Evolutionary conservation across 2,113 vertebrate genomes (phyloP).

Genomic region (Asarcornis scutulata): DNA sequence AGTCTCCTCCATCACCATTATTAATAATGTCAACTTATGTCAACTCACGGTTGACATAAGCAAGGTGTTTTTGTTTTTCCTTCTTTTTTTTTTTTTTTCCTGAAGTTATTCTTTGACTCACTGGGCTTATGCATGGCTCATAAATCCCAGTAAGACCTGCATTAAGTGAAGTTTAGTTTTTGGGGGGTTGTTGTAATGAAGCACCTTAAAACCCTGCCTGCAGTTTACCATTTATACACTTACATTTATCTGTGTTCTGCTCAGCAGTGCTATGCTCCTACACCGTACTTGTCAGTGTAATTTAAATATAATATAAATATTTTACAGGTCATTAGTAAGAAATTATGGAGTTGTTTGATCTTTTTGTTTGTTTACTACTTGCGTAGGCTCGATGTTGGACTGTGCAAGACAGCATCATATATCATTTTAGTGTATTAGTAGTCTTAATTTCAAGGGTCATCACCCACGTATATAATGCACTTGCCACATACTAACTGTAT

Average conservation of each 20-base stretch:
- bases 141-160: slow-evolving; percentile 25
- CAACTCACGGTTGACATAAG: not conserved
- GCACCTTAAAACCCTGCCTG: not conserved
- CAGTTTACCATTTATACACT: not conserved
- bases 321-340: not conserved
- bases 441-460: slow-evolving; percentile 69
- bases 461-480: not conserved
- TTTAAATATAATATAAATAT: not conserved
- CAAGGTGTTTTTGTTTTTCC: not conserved
- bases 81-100: not conserved
- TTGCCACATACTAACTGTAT: not conserved
- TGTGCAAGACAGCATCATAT: not conserved
- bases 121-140: not conserved
- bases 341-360: not conserved
- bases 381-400: not conserved
- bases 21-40: not conserved
- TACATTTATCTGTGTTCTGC: not conserved
- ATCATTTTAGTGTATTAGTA: slow-evolving; percentile 51
- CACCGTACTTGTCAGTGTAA: not conserved
- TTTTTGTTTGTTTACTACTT: not conserved
- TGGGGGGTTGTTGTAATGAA: not conserved
- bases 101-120: not conserved
- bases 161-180: slow-evolving; percentile 41
- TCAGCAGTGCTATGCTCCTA: not conserved
- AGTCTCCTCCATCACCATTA: not conserved